Evolutionary conservation across 2,888 invertebrate genomes (phyloP), one percentile per base, ranked within the genome.

Genomic region (Oscheius sp.): DNA sequence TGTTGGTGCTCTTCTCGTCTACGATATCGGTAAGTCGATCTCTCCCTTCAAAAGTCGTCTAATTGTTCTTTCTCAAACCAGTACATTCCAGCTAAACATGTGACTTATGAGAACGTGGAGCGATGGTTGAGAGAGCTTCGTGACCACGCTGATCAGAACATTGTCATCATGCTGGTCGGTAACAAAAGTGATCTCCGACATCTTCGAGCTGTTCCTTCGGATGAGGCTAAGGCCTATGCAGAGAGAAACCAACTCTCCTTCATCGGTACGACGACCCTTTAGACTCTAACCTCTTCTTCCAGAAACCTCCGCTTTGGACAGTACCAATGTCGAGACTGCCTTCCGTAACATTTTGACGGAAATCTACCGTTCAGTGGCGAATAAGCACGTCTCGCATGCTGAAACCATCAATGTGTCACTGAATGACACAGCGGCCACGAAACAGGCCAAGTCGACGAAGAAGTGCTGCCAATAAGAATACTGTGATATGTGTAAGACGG

Each of bases 281-380:
- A 55, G n/a, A 5, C 21, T 2, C 11, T 9, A 68, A 55, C 51
- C 1, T 11, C n/a, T 35, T 21, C 2, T 9, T 68, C 53, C 21
- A 68, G 68, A 68, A 68, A 68, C 68, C n/a, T 68, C 68, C 10
- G 68, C 68, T 9, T 21, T 68, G 68, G 68, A 68, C 42, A 68
- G 68, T 37, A 68, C 68, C 35, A 68, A 68, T 35, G 68, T 68
- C n/a, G 68, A 68, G 47, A 55, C 68, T 9, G 68, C 68, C 37
- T 68, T 68, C 53, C 10, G 68, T 7, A 68, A 68, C 35, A 68
- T 68, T 29, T n/a, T 68, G 55, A 68, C 68, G 9, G 68, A 68
- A 35, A 68, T 68, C 55, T 68, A 68, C 29, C 33, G 55, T n/a
- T 53, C 55, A n/a, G 68, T 68, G 13, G 53, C 68, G 4, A 68